These are phyloP conservation scores for Limnephilus auricula DNA, from an alignment of 2,888 invertebrate species.

Conservation along the genomic window DNA sequence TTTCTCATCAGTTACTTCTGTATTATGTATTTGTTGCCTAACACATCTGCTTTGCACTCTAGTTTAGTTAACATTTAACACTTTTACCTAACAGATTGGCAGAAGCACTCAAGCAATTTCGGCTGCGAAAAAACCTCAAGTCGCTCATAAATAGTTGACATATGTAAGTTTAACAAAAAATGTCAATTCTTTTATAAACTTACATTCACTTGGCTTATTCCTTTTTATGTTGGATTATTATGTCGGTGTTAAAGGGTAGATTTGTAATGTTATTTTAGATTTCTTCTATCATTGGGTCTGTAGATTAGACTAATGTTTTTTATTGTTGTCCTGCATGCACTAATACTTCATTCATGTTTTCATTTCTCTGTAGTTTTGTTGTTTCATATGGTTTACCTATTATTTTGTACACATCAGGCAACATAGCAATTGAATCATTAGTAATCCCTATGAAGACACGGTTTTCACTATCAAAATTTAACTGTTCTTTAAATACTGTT, in stretches of 20 bases:
- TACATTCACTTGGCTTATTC: neutral
- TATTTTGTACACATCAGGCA: neutral
- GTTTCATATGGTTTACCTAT: neutral
- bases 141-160: slow-evolving; percentile 36
- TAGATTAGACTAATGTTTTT: neutral
- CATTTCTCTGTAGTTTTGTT: neutral
- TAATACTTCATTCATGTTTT: neutral
- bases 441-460: neutral
- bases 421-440: neutral
- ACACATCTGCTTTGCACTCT: slow-evolving; percentile 32
- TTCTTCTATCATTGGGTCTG: neutral
- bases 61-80: slow-evolving; percentile 34
- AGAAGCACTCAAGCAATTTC: slow-evolving; percentile 49
- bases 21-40: neutral
- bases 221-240: neutral
- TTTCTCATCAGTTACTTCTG: neutral
- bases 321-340: neutral
- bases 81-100: slow-evolving; percentile 57
- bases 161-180: slow-evolving; percentile 33
- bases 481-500: neutral
- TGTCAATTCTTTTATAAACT: slow-evolving; percentile 24
- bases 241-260: neutral
- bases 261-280: neutral
- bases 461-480: neutral
- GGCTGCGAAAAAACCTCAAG: slow-evolving; percentile 46